Evolutionary conservation across 2,888 invertebrate genomes (phyloP).

Genomic region (Patella caerulea): DNA sequence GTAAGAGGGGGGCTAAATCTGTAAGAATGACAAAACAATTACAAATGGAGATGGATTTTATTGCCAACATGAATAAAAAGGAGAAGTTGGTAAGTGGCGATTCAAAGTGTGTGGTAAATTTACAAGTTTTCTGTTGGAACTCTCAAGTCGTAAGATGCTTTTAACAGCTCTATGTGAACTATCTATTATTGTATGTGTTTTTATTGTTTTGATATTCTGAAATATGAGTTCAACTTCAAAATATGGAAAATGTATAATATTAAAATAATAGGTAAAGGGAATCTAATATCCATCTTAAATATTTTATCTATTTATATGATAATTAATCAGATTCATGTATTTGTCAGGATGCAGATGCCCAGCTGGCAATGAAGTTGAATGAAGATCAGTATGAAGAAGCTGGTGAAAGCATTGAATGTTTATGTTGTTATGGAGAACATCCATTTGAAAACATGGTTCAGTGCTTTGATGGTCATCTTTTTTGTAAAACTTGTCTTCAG

Average conservation of each 20-base stretch:
- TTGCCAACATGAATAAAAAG: conserved; percentile 25
- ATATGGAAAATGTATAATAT: no score
- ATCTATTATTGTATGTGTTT: no score
- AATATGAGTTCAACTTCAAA: no score
- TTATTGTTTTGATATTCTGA: no score
- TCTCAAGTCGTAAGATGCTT: no score
- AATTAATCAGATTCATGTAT: background rate
- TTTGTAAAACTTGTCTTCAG: conserved; percentile 61
- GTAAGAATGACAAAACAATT: background rate
- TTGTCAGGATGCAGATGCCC: conserved; percentile 47
- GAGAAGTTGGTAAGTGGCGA: conserved; percentile 27
- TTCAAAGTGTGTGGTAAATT: no score
- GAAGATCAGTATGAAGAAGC: conserved; percentile 54
- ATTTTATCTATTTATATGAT: background rate
- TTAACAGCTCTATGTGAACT: no score
- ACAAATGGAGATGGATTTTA: conserved; percentile 25
- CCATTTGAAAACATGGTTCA: conserved; percentile 65
- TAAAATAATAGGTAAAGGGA: no score
- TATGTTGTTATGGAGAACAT: conserved; percentile 61
- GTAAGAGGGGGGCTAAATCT: background rate
- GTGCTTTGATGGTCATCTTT: conserved; percentile 66
- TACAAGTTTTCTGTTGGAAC: no score
- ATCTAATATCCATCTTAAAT: no score
- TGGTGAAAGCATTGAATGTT: conserved; percentile 63
- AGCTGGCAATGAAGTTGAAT: conserved; percentile 48